Evolutionary conservation across 2,797 vertebrate species (phyloP), one percentile per base, ranked within the genome.

Genomic region (Otolemur crassicaudatus): DNA sequence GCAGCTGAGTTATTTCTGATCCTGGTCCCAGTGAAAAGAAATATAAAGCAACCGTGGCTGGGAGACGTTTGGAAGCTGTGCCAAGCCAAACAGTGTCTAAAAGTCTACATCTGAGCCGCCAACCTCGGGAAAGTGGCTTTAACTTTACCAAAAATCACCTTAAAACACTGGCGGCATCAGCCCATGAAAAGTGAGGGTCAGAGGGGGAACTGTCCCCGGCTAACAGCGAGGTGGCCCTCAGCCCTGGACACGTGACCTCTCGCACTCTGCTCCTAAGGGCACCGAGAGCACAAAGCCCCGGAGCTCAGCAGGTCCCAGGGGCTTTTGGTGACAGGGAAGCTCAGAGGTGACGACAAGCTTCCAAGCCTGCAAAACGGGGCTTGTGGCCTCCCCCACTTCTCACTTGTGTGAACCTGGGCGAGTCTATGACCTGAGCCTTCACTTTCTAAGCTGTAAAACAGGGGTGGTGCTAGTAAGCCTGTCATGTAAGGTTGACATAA

Each of bases 71-170:
- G 95, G 97, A 98, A 96, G 90, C 94, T 40, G 94, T 94, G 98
- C 98, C 98, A 98, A 98, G 97, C 96, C 98, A 98, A 98, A 97
- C 97, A 97, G 95, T 96, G 98, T 98, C 97, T 94, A 85, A 95
- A 53, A 49, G 96, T 73, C 85, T 37, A n/a, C 84, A 27, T 60
- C 49, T 40, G 95, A 89, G 60, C 97, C 0, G 53, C 97, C 93
- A 94, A 9, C 84, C 90, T 77, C 4, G 43, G 22, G 56, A 86
- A 83, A 96, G 95, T 79, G 72, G 67, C 83, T 96, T 95, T 81
- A 69, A 89, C 90, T 90, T 63, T 56, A 89, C 23, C 65, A 58
- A 69, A 69, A 91, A 96, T 65, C 77, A 98, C 94, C 97, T 98
- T 96, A 63, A 98, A 97, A 94, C 83, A 31, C 79, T n/a, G 56